phyloP scores from a whole-genome alignment of 2,113 vertebrate genomes.

The Thunnus thynnus region DNA sequence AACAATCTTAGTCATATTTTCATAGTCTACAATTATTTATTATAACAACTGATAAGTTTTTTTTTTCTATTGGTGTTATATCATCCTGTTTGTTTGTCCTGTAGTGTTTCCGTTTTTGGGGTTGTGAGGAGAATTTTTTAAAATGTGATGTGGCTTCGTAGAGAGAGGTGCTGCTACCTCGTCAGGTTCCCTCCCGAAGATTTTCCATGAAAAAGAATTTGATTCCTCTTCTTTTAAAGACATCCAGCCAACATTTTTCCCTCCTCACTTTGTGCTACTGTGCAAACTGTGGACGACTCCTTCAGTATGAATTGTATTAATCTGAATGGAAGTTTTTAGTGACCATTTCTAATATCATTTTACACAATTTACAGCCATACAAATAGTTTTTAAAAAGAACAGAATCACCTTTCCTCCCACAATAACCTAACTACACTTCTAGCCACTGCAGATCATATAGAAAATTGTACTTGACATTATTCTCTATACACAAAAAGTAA shows the following conservation, averaged over 20 bases:
- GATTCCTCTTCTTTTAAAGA: conserved; percentile 19
- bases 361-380: neutral
- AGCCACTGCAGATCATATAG: neutral
- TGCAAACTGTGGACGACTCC: neutral
- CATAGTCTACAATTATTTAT: neutral
- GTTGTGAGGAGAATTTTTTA: neutral
- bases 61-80: too few species aligned
- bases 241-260: conserved; percentile 21
- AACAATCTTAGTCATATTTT: neutral
- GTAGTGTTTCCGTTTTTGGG: neutral
- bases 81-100: too few species aligned
- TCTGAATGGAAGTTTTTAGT: too few species aligned
- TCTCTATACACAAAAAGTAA: too few species aligned
- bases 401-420: neutral
- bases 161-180: neutral
- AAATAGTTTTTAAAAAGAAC: neutral
- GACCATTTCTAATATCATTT: too few species aligned
- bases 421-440: neutral
- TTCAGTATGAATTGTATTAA: neutral
- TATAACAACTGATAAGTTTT: too few species aligned
- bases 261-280: neutral
- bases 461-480: neutral
- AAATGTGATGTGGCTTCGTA: neutral
- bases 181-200: conserved; percentile 1
- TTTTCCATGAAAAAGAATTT: conserved; percentile 54